Conservation (phyloP, 2,888 invertebrate genomes). For the Andrena dorsata region DNA sequence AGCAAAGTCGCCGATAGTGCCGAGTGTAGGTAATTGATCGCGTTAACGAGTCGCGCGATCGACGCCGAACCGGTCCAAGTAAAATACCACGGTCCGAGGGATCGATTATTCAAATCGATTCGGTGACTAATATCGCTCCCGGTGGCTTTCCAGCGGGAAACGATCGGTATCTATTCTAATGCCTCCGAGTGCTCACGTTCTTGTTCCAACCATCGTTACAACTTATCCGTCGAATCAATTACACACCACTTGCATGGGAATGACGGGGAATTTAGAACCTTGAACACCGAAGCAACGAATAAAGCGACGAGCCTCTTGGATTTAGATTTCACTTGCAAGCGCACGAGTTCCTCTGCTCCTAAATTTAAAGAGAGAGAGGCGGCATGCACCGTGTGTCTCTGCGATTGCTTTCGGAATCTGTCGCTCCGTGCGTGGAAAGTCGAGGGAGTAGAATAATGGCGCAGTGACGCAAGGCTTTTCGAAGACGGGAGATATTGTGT, state of each 20-base stretch:
- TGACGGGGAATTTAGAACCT: no score
- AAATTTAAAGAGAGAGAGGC: neutral
- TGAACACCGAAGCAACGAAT: no score
- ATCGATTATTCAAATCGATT: constrained; percentile 36
- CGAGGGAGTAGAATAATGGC: constrained; percentile 6
- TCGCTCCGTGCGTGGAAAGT: neutral
- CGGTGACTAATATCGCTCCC: constrained; percentile 30
- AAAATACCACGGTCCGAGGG: neutral
- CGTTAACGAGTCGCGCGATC: neutral
- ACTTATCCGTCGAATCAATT: no score
- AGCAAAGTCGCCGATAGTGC: neutral
- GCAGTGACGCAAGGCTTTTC: constrained; percentile 43
- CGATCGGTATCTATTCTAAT: constrained; percentile 49
- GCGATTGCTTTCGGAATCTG: neutral
- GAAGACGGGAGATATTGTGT: constrained; percentile 51
- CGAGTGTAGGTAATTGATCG: constrained; percentile 14
- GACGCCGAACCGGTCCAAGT: neutral
- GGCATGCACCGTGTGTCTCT: neutral
- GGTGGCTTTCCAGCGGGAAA: constrained; percentile 26
- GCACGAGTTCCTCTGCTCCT: no score
- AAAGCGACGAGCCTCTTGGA: no score
- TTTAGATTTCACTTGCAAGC: no score
- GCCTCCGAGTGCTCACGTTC: neutral
- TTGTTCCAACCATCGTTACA: no score
- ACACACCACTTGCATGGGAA: no score